phyloP scores from a whole-genome alignment of 2,797 vertebrate genomes.

The Monodelphis domestica region DNA sequence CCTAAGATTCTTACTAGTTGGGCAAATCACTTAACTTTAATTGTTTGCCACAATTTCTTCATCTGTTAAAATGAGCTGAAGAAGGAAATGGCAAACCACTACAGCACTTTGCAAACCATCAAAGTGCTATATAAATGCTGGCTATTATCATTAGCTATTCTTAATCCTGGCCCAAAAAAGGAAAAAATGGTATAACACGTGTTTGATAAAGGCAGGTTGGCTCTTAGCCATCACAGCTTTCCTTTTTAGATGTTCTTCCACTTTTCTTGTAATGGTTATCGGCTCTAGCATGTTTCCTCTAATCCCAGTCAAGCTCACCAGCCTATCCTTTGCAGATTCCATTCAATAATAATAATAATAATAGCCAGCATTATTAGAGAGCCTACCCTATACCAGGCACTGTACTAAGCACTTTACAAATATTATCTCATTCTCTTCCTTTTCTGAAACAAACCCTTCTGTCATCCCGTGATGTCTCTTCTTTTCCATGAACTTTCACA shows the following conservation, averaged over 20 bases:
- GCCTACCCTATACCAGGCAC: background rate
- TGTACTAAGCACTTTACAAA: background rate
- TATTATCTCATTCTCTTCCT: background rate
- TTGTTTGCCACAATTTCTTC: background rate
- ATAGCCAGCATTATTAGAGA: background rate
- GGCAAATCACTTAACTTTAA: too few species aligned
- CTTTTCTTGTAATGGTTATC: background rate
- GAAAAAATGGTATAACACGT: background rate
- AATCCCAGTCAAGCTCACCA: background rate
- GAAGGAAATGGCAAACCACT: too few species aligned
- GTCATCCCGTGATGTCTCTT: background rate
- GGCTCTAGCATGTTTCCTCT: background rate
- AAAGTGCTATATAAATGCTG: background rate
- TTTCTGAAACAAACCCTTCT: background rate
- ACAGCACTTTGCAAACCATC: background rate
- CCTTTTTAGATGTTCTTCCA: background rate
- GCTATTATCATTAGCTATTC: background rate
- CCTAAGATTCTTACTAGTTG: background rate
- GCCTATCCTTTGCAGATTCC: background rate
- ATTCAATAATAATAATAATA: background rate
- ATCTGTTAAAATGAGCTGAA: too few species aligned
- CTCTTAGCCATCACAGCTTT: background rate
- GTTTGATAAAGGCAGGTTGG: background rate
- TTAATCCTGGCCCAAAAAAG: background rate
- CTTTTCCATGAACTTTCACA: background rate